Evolutionary conservation across 2,888 invertebrate genomes (phyloP).

Genomic region (Himalopsyche anomala): DNA sequence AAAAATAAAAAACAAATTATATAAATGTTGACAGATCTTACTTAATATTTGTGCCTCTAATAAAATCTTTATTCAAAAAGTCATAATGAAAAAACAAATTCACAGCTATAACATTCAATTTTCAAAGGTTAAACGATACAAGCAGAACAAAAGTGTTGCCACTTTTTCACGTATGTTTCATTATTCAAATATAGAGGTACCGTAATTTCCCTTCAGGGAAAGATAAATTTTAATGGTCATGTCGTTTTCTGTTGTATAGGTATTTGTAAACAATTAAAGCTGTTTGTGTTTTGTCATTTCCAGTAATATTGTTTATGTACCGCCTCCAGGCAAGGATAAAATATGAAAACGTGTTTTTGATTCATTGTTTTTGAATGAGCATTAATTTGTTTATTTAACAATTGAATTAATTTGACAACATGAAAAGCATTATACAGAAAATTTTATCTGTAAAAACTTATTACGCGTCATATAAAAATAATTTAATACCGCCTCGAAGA

Average conservation of each 20-base stretch:
- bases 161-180: slow-evolving; percentile 17
- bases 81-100: too few species aligned
- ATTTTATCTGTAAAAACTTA: too few species aligned
- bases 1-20: too few species aligned
- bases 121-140: neutral
- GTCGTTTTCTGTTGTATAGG: slow-evolving; percentile 36
- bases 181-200: slow-evolving; percentile 1
- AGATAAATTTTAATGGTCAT: slow-evolving; percentile 31
- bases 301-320: slow-evolving; percentile 9
- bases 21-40: too few species aligned
- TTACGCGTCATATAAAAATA: too few species aligned
- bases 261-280: slow-evolving; percentile 40
- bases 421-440: too few species aligned
- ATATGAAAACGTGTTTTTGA: slow-evolving; percentile 38
- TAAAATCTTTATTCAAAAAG: too few species aligned
- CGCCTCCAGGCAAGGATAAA: slow-evolving; percentile 20
- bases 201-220: slow-evolving; percentile 28
- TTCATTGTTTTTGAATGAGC: slow-evolving; percentile 37
- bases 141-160: slow-evolving; percentile 8
- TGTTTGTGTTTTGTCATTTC: slow-evolving; percentile 25
- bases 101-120: neutral
- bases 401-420: too few species aligned
- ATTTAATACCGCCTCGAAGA: too few species aligned
- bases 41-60: too few species aligned
- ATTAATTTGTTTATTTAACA: slow-evolving; percentile 24